A percentile compares a stretch with the other conserved stretches of the same genome.
phyloP scores from a whole-genome alignment of 2,888 invertebrate genomes.

The Macrophya annulata region DNA sequence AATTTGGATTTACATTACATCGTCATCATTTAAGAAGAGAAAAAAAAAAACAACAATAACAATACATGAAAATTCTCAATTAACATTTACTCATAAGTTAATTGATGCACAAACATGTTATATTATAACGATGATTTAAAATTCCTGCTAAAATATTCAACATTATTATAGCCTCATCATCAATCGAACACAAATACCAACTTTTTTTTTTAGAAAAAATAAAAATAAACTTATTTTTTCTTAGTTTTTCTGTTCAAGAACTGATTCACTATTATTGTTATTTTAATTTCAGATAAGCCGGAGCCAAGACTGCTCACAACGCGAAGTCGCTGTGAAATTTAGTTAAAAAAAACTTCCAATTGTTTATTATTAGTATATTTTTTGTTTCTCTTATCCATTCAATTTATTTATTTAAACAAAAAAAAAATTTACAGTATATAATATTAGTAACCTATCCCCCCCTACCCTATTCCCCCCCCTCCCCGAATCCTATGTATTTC shows the following conservation, averaged over 20 bases:
- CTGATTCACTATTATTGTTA: constrained; percentile 40
- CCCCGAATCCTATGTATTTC: neutral
- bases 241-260: neutral
- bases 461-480: no score
- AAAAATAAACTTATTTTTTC: constrained; percentile 11
- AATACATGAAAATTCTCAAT: constrained; percentile 69
- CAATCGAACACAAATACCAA: constrained; percentile 65
- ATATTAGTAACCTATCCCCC: neutral
- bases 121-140: constrained; percentile 65
- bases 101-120: constrained; percentile 75
- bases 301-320: constrained; percentile 74
- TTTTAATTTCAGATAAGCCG: constrained; percentile 70
- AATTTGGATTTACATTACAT: neutral
- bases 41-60: constrained; percentile 2
- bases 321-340: constrained; percentile 67
- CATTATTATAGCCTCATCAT: constrained; percentile 66
- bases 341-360: constrained; percentile 55
- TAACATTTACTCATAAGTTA: constrained; percentile 63
- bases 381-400: constrained; percentile 58
- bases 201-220: neutral
- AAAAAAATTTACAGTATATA: neutral
- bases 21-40: no score
- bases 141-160: constrained; percentile 68
- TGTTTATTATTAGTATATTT: constrained; percentile 60
- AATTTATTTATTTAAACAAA: constrained; percentile 28